Conservation (phyloP, 1,140 invertebrate genomes). For the Colletes latitarsis region DNA sequence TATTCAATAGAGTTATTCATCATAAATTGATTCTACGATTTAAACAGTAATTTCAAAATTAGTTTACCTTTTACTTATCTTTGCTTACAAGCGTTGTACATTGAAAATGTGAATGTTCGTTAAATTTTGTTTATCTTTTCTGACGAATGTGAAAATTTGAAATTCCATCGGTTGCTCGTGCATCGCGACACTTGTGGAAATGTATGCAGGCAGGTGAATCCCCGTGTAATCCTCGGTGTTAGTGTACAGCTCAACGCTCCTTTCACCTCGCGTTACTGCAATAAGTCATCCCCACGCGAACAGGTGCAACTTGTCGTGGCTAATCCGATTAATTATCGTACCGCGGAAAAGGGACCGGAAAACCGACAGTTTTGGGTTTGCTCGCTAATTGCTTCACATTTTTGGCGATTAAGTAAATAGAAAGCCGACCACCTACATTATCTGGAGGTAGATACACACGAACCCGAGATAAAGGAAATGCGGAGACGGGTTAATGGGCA, state of each 20-base stretch:
- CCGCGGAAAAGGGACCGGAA: neutral
- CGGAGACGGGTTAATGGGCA: neutral
- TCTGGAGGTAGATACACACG: conserved; percentile 9
- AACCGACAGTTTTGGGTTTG: neutral
- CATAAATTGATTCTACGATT: too few species aligned
- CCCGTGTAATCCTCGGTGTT: conserved; percentile 15
- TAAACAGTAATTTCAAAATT: too few species aligned
- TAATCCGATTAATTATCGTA: conserved; percentile 42
- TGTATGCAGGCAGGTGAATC: conserved; percentile 3
- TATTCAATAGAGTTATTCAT: too few species aligned
- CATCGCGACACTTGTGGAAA: neutral
- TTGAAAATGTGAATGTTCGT: too few species aligned
- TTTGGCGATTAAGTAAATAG: conserved; percentile 3
- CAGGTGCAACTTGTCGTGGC: conserved; percentile 29
- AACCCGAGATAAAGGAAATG: neutral
- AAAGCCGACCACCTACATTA: neutral
- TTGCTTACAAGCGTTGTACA: too few species aligned
- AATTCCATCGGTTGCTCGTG: too few species aligned
- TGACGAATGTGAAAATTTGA: too few species aligned
- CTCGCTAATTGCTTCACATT: conserved; percentile 13
- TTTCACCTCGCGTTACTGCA: conserved; percentile 30
- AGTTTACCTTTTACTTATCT: too few species aligned
- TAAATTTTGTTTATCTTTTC: too few species aligned
- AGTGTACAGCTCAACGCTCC: neutral
- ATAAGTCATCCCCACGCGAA: conserved; percentile 24